Conservation (phyloP, 2,888 invertebrate species). For the Habrosyne pyritoides region DNA sequence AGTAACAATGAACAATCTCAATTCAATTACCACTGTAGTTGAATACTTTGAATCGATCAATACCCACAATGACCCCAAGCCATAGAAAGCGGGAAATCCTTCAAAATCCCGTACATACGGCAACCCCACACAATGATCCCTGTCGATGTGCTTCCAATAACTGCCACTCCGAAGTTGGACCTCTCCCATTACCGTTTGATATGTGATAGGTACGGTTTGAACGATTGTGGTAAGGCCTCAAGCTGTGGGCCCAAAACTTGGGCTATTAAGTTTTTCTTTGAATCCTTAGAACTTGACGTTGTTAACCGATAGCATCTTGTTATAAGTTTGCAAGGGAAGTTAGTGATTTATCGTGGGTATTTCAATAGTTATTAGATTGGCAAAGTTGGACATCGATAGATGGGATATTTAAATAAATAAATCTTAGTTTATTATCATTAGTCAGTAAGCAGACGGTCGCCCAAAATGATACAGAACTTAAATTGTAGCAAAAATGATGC, state of each 20-base stretch:
- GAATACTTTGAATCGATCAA: too few relatives aligned
- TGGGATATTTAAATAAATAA: neutral
- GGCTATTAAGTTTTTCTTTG: neutral
- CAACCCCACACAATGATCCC: slow-evolving; percentile 14
- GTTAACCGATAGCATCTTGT: slow-evolving; percentile 1
- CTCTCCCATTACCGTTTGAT: slow-evolving; percentile 22
- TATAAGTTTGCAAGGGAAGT: neutral
- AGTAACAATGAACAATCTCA: too few relatives aligned
- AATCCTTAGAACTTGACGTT: slow-evolving; percentile 3
- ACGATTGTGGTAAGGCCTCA: neutral
- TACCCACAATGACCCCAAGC: neutral
- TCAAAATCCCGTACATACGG: neutral
- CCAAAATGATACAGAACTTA: too few relatives aligned
- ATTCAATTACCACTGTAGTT: too few relatives aligned
- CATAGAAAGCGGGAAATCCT: neutral
- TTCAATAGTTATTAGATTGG: neutral
- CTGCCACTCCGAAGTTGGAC: slow-evolving; percentile 8
- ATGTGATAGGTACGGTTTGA: slow-evolving; percentile 11
- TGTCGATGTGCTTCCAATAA: slow-evolving; percentile 26
- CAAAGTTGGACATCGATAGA: neutral
- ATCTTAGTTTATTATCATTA: too few relatives aligned
- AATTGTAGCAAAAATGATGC: too few relatives aligned
- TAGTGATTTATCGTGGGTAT: neutral
- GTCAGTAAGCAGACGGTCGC: too few relatives aligned
- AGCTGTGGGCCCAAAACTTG: neutral